Base-by-base conservation (phyloP, 2,888 invertebrate species). In the Hirudinaria manillensis region DNA sequence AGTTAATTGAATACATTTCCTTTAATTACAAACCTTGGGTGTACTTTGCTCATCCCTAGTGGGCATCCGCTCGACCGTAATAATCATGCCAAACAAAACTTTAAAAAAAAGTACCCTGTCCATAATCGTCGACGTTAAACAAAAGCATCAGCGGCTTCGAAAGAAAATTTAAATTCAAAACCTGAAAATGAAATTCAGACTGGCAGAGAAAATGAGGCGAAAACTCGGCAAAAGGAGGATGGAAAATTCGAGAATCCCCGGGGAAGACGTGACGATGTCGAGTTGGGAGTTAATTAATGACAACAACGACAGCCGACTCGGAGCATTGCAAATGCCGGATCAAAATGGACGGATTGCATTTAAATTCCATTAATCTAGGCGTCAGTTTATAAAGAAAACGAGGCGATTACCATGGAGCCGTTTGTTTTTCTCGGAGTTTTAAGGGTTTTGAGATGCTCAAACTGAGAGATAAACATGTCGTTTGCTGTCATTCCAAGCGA, bases 261-360 rank as follows among this genome's bases (percentile, higher is more conserved):
- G 45, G 45, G 45, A 45, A 16, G 45, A 45, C 45, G 45, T 45
- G 45, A 45, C 45, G 45, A 45, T 45, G 45, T 45, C 45, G 45
- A 45, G 45, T 24, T n/a, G 61, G 29, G 24, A 27, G 61, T 61
- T 61, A 61, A 61, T 61, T 61, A 61, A 61, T 29, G 61, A 27
- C 45, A 61, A 29, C 24, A 61, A 61, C 61, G 61, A 61, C 61
- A 61, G 61, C 61, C 13, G 61, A 29, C 61, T 61, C 61, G 29
- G 29, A 61, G 61, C 61, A 61, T 61, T 61, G 61, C 61, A 61
- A 61, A 61, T 61, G 61, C 24, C 61, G 61, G 61, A 61, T 61
- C 61, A 61, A 61, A 61, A 61, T 61, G 29, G 29, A 61, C 61
- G 61, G 29, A 61, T 61, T 61, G 61, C 61, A 61, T 61, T 61